phyloP scores from a whole-genome alignment of 2,888 invertebrate genomes.

The Prosapia bicincta region DNA sequence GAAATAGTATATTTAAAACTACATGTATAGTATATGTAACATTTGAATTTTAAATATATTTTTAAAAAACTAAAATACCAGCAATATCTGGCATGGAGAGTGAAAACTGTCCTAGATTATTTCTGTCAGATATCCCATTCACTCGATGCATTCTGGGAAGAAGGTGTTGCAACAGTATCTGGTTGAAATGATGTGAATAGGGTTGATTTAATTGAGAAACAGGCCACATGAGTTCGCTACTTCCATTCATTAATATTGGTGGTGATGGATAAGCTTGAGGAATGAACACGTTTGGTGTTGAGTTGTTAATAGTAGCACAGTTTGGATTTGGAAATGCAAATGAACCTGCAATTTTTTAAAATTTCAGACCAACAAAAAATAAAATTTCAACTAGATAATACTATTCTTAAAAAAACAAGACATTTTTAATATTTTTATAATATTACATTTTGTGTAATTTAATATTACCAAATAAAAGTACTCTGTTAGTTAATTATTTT shows the following conservation, averaged over 20 bases:
- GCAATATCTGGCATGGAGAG: conserved; percentile 26
- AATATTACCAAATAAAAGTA: no score
- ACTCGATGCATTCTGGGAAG: not conserved
- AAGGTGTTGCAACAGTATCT: conserved; percentile 10
- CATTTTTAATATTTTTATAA: no score
- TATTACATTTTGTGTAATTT: no score
- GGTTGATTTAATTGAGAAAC: conserved; percentile 7
- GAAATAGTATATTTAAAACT: no score
- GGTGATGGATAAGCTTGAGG: conserved; percentile 13
- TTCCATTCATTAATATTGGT: not conserved
- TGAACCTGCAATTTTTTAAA: not conserved
- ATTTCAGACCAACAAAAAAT: no score
- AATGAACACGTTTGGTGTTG: conserved; percentile 6
- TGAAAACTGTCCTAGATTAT: conserved; percentile 21
- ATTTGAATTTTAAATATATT: no score
- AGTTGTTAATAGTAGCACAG: conserved; percentile 13
- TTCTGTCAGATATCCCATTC: not conserved
- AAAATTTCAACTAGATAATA: no score
- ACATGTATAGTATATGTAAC: no score
- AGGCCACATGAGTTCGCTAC: conserved; percentile 9
- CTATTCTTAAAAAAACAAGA: no score
- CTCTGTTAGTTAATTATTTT: no score
- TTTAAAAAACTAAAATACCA: no score
- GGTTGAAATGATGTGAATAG: not conserved
- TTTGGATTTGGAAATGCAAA: conserved; percentile 8